Evolutionary conservation across 1,140 invertebrate species (phyloP), one percentile per base, ranked within the genome.

Genomic region (Zaprionus davidi): DNA sequence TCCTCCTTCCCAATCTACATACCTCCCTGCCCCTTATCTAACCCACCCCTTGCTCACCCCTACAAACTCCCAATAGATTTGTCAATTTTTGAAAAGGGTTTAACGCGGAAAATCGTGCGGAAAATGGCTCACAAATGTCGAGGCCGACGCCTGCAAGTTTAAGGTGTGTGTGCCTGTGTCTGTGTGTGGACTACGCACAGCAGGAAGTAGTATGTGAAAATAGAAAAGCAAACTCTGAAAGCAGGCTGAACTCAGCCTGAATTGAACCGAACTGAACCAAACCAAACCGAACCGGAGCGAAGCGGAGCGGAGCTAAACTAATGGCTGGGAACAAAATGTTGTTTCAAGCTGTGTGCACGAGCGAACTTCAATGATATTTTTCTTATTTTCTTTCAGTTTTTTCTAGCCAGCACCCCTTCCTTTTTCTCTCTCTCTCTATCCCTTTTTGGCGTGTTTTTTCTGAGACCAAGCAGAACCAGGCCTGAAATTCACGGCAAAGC

Each of bases 341-440:
- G 84, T 87, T 88, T 87, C 84, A 87, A 88, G 84, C 84, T 87
- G 84, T 87, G 84, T 87, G 84, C 84, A 87, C 84, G 84, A 87
- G 84, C 85, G 78, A 76, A 71, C 76, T 86, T 85, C 73, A 86
- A 82, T 83, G 82, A 81, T 86, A 88, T 87, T 88, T 87, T 70
- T 56, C 62, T 51, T 77, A 60, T 80, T 70, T 84, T 76, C 11
- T 28, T 58, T 20, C 15, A 31, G 38, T 53, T 60, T 57, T 79
- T 66, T 66, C 57, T 53, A 46, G 51, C 51, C 36, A 24, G 4
- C 46, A 4, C 20, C 4, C 5, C 2, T 12, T 12, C 36, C 44
- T 31, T 38, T 64, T 60, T 26, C 22, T 59, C 26, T 70, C 9
- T 79, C 64, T 59, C 26, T 70, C 9, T 79, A 57, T 26, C 72